Evolutionary conservation across 2,888 invertebrate genomes (phyloP).

Genomic region (Ormyrus thymus): DNA sequence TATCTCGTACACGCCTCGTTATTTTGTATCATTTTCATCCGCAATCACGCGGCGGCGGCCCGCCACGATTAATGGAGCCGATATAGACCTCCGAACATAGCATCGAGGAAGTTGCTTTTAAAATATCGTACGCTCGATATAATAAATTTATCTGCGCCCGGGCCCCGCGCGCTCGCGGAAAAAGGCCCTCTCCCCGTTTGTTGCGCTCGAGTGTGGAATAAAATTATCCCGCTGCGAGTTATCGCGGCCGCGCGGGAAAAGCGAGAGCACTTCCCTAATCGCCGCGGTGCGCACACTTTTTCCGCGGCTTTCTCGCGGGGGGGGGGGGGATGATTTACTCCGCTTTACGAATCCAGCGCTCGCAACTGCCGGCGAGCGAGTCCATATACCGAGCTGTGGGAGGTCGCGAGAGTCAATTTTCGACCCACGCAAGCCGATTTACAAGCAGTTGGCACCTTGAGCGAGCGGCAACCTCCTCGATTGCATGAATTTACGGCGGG

Average conservation of each 20-base stretch:
- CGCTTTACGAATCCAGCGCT: conserved; percentile 30
- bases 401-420: conserved; percentile 43
- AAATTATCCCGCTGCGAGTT: neutral
- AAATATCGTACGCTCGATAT: neutral
- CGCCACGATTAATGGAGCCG: conserved; percentile 43
- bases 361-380: neutral
- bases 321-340: conserved; percentile 37
- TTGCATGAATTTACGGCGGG: neutral
- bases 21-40: conserved; percentile 41
- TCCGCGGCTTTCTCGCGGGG: neutral
- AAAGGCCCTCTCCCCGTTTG: too few species aligned
- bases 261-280: neutral
- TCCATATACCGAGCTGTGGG: conserved; percentile 15
- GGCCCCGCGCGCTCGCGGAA: neutral
- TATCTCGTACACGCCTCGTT: conserved; percentile 26
- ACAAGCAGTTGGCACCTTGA: conserved; percentile 35
- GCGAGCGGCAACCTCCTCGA: neutral
- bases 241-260: neutral
- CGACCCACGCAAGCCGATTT: conserved; percentile 33
- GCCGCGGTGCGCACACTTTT: neutral
- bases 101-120: conserved; percentile 24
- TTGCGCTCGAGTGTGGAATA: neutral
- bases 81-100: conserved; percentile 22
- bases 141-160: neutral
- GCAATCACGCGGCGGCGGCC: conserved; percentile 19